These are phyloP conservation scores for Drosophila kurseongensis DNA, from an alignment of 1,140 invertebrate species.

Conservation along the genomic window DNA sequence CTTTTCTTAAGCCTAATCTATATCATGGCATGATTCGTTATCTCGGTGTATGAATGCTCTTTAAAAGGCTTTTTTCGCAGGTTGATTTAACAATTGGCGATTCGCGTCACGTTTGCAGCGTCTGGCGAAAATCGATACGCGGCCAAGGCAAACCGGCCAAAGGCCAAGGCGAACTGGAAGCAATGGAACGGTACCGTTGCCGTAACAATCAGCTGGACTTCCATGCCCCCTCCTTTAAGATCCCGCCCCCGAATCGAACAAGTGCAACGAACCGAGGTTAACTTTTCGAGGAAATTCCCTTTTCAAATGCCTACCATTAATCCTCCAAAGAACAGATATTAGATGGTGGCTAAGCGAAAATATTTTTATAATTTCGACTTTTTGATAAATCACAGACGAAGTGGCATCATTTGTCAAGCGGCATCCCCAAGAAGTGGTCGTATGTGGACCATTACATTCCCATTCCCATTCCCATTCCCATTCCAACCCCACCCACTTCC, in stretches of 20 bases:
- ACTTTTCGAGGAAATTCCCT: conserved; percentile 1
- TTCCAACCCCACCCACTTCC: conserved; percentile 7
- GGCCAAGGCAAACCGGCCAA: conserved; percentile 47
- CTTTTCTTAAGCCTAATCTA: neutral
- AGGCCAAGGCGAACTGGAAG: conserved; percentile 51
- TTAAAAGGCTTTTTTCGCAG: conserved; percentile 38
- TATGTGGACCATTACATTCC: neutral
- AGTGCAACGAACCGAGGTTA: conserved; percentile 58
- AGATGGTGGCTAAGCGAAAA: conserved; percentile 31
- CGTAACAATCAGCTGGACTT: conserved; percentile 23
- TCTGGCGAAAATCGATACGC: conserved; percentile 73
- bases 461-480: neutral
- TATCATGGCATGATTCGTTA: neutral
- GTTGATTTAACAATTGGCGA: conserved; percentile 46
- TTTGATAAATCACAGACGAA: conserved; percentile 72
- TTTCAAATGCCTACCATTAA: conserved; percentile 55
- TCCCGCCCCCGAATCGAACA: neutral
- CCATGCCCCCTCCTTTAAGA: neutral
- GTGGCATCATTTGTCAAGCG: conserved; percentile 71
- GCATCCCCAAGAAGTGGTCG: conserved; percentile 30
- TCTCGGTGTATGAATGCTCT: conserved; percentile 6
- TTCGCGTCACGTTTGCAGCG: conserved; percentile 74
- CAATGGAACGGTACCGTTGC: conserved; percentile 1
- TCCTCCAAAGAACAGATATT: conserved; percentile 52
- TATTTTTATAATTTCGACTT: conserved; percentile 68